Base-by-base conservation (phyloP, 2,888 invertebrate genomes). In the Rhyacophila evoluta region DNA sequence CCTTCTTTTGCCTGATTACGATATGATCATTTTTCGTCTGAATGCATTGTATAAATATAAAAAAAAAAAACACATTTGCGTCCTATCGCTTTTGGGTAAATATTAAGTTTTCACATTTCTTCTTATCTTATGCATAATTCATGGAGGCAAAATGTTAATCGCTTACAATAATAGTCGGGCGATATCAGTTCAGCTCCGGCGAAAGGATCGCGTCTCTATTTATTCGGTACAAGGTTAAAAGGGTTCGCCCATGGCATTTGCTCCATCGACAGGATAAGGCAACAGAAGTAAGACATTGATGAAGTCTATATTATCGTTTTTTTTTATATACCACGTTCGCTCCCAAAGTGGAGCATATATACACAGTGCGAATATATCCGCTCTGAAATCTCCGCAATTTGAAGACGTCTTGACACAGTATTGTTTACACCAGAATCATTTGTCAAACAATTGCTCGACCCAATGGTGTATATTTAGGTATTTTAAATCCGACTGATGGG, bases 161-260 rank as follows among this genome's bases (percentile, higher is more conserved):
- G 69, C 29, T 15, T 12, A 69, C 69, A 74, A 55, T 74, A 74
- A 55, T 74, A 55, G 41, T 55, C 25, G 37, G 28, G 19, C 74
- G 28, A 36, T 28, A 36, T 28, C 12, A 12, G 11, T 15, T 29
- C 27, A n/a, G 8, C 15, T 36, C 33, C 25, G 37, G 27, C 38
- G 38, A 72, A 41, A 74, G 39, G 28, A 39, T 33, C 33, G 29
- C 74, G 68, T 41, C 68, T 67, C 25, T 37, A 68, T 74, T 68
- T 74, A 74, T 74, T 74, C 68, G 67, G 68, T 37, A 74, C 68
- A 68, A 74, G 68, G 37, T 74, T 36, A 8, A 37, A 37, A 73
- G 29, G 68, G 55, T 55, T 55, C 8, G 55, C 19, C 55, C 10
- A 19, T 55, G 19, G 19, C 15, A n/a, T n/a, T 19, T 25, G 1